A percentile compares a stretch with the other conserved stretches of the same genome.
These are phyloP conservation scores for Lepus europaeus DNA, from an alignment of 2,113 vertebrate genomes.

Conservation along the genomic window DNA sequence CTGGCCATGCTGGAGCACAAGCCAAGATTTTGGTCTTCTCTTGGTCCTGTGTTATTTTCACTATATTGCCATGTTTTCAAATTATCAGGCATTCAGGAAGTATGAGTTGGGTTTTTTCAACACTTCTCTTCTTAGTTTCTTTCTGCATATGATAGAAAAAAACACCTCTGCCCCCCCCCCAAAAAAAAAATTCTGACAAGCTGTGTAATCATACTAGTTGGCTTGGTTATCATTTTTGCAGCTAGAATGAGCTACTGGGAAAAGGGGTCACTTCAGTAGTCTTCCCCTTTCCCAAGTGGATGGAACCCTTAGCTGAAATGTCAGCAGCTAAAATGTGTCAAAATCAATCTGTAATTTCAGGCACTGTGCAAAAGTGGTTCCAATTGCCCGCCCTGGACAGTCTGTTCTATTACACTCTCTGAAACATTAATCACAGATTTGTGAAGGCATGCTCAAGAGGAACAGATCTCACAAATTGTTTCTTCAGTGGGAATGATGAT, in stretches of 20 bases:
- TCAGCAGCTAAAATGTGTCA: conserved; percentile 47
- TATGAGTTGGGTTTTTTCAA: not conserved
- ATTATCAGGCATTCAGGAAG: not conserved
- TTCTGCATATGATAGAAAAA: not conserved
- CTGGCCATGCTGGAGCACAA: not conserved
- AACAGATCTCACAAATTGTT: conserved; percentile 1
- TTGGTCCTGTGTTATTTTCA: not conserved
- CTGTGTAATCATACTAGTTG: not conserved
- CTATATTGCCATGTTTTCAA: not conserved
- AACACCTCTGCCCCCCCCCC: not conserved
- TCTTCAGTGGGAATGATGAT: conserved; percentile 34
- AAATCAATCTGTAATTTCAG: conserved; percentile 66
- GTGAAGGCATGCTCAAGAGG: conserved; percentile 42
- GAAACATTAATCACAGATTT: conserved; percentile 68
- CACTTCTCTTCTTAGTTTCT: not conserved
- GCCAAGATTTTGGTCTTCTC: not conserved
- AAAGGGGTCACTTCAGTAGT: conserved; percentile 37
- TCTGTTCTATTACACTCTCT: conserved; percentile 47
- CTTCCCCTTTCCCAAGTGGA: conserved; percentile 4
- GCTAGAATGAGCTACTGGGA: not conserved
- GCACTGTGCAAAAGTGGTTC: conserved; percentile 65
- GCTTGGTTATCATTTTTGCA: not conserved
- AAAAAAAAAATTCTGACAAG: not conserved
- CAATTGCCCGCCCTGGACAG: not conserved
- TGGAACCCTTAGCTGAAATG: conserved; percentile 52